Evolutionary conservation across 2,888 invertebrate species (phyloP).

Genomic region (Drosophila longiperda): DNA sequence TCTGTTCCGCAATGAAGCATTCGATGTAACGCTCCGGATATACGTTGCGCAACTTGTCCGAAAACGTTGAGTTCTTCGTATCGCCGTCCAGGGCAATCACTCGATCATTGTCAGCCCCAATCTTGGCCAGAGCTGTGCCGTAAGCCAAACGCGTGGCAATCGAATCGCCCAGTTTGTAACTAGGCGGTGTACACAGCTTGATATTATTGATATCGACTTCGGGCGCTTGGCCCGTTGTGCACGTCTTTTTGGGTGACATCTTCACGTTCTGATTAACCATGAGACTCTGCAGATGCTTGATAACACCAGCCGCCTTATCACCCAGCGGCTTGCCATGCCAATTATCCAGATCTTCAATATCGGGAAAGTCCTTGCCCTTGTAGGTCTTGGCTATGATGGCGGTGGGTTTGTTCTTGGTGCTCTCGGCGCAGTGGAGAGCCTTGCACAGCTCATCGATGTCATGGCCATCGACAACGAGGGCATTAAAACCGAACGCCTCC

Average conservation of each 20-base stretch:
- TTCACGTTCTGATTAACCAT: constrained; percentile 72
- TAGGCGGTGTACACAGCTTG: constrained; percentile 91
- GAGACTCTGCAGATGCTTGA: constrained; percentile 88
- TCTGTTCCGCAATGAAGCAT: constrained; percentile 99
- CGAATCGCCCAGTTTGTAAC: constrained; percentile 91
- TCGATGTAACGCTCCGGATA: constrained; percentile 93
- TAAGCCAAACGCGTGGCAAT: constrained; percentile 97
- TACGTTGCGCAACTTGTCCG: constrained; percentile 94
- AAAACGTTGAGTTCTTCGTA: constrained; percentile 99
- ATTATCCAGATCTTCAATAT: constrained; percentile 96
- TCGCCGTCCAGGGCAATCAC: constrained; percentile 98
- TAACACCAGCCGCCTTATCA: constrained; percentile 89
- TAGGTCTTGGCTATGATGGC: constrained; percentile 97
- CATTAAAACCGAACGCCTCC: constrained; percentile 96
- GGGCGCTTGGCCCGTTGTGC: constrained; percentile 89
- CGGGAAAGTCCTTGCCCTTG: constrained; percentile 96
- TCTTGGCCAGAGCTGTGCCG: constrained; percentile 96
- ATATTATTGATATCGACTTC: constrained; percentile 90
- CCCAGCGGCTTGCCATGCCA: constrained; percentile 99
- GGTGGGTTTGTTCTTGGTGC: constrained; percentile 92
- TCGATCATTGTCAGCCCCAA: constrained; percentile 90
- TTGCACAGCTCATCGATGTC: constrained; percentile 95
- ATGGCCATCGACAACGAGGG: constrained; percentile 98
- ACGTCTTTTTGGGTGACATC: constrained; percentile 88
- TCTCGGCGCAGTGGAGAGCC: constrained; percentile 92